Evolutionary conservation across 2,113 vertebrate species (phyloP).

Genomic region (Apteryx owenii): DNA sequence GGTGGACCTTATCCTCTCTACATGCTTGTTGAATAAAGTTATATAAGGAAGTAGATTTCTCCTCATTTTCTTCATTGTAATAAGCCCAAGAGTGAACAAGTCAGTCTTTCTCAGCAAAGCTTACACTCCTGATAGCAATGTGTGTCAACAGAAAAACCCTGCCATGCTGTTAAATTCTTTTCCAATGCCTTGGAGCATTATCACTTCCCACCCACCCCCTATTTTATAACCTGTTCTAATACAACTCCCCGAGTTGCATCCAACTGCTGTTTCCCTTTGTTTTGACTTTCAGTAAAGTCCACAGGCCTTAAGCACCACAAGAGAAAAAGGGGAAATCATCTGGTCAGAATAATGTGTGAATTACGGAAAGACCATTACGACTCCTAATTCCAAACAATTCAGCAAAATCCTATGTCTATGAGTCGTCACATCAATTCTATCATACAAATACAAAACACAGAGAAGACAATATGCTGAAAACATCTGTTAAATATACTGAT

Average conservation of each 20-base stretch:
- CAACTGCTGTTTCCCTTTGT: neutral
- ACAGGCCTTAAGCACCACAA: neutral
- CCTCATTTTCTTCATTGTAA: neutral
- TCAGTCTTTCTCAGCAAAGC: neutral
- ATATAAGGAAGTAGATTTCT: neutral
- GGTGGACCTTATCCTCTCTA: neutral
- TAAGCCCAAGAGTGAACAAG: neutral
- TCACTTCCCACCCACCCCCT: neutral
- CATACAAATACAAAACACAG: neutral
- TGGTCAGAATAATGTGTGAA: neutral
- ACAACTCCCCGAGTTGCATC: neutral
- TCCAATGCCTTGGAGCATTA: neutral
- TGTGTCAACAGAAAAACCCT: neutral
- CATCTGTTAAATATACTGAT: slow-evolving; percentile 27
- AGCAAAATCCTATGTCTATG: neutral
- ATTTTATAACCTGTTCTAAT: neutral
- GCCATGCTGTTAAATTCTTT: neutral
- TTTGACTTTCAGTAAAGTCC: neutral
- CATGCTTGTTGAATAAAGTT: neutral
- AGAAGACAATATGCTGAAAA: slow-evolving; percentile 13
- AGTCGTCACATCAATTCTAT: neutral
- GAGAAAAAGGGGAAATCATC: neutral
- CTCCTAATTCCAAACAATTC: neutral
- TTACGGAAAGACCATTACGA: neutral
- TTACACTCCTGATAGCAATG: neutral